Evolutionary conservation across 1,140 invertebrate species (phyloP).

Genomic region (Ylistrum balloti): DNA sequence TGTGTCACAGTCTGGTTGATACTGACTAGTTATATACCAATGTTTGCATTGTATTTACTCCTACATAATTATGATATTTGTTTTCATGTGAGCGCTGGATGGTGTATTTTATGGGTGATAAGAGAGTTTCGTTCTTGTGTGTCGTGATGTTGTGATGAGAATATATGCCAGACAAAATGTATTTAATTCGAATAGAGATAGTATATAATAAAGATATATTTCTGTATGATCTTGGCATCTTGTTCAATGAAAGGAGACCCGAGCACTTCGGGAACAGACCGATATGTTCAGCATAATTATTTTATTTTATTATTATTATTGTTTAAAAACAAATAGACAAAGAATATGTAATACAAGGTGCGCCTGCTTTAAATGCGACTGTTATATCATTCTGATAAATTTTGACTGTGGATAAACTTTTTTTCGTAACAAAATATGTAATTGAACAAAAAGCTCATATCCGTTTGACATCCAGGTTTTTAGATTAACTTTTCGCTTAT

Average conservation of each 20-base stretch:
- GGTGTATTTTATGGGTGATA: neutral
- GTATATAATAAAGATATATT: constrained; percentile 36
- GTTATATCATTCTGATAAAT: neutral
- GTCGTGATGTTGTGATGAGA: constrained; percentile 24
- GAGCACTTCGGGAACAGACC: neutral
- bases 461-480: neutral
- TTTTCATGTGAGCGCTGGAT: constrained; percentile 1
- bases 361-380: neutral
- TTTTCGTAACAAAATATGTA: neutral
- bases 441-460: neutral
- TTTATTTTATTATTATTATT: neutral
- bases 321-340: no score
- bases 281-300: constrained; percentile 8
- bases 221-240: neutral
- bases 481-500: neutral
- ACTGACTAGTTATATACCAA: neutral
- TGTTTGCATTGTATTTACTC: constrained; percentile 12
- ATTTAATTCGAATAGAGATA: constrained; percentile 23
- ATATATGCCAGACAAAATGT: constrained; percentile 15
- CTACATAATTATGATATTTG: neutral
- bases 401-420: neutral
- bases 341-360: neutral
- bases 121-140: constrained; percentile 1
- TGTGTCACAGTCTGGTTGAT: neutral
- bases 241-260: neutral